Conservation (phyloP, 1,140 invertebrate species). For the Artemia franciscana region DNA sequence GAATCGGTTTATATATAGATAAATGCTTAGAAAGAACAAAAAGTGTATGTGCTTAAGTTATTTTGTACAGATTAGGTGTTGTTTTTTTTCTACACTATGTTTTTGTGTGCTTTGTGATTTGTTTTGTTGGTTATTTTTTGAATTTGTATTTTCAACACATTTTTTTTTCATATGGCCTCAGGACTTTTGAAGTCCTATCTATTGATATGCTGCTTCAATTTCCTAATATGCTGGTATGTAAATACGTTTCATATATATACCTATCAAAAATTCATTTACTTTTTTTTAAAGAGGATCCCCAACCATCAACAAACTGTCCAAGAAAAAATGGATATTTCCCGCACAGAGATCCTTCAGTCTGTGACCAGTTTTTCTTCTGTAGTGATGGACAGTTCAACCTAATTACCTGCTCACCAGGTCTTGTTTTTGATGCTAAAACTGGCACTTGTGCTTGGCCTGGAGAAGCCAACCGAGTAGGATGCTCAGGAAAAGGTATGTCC, state of each 20-base stretch:
- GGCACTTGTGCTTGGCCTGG: slow-evolving; percentile 61
- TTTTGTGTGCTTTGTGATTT: slow-evolving; percentile 15
- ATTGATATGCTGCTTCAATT: background rate
- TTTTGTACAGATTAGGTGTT: too few species aligned
- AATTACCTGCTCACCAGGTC: slow-evolving; percentile 47
- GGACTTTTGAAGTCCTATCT: slow-evolving; percentile 5
- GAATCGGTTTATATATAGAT: too few species aligned
- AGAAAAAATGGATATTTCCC: slow-evolving; percentile 54
- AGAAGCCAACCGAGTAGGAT: slow-evolving; percentile 40
- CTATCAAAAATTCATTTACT: background rate
- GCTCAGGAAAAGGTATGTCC: slow-evolving; percentile 34
- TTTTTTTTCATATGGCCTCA: slow-evolving; percentile 12
- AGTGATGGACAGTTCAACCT: slow-evolving; percentile 43
- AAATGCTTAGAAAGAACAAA: too few species aligned
- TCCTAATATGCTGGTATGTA: background rate
- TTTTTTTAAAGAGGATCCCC: slow-evolving; percentile 36
- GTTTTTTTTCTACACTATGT: too few species aligned
- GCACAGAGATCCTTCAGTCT: slow-evolving; percentile 46
- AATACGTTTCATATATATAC: background rate
- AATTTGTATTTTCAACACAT: too few species aligned
- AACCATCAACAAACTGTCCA: slow-evolving; percentile 49
- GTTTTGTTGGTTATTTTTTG: slow-evolving; percentile 1
- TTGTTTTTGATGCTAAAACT: slow-evolving; percentile 52
- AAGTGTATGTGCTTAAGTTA: too few species aligned
- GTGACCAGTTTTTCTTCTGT: slow-evolving; percentile 61